Percentiles rank a stretch among this genome's conserved stretches.
These are phyloP conservation scores for Macquaria ambigua DNA, from an alignment of 2,113 vertebrate species.

Conservation along the genomic window DNA sequence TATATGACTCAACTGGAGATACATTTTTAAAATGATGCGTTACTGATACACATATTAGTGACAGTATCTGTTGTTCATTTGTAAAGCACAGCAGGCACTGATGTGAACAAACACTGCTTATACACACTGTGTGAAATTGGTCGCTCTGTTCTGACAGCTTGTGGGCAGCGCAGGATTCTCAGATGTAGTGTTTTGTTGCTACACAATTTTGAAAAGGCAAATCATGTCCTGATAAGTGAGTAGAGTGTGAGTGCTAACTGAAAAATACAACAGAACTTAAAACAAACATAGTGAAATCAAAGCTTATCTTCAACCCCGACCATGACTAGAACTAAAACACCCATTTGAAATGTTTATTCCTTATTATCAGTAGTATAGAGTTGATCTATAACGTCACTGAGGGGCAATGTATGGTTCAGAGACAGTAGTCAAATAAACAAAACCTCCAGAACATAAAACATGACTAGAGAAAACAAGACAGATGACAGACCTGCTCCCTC, in stretches of 20 bases:
- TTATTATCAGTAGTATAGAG: not conserved
- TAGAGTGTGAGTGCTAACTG: not conserved
- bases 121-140: constrained; percentile 1
- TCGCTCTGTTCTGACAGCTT: constrained; percentile 17
- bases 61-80: constrained; percentile 17
- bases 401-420: too few species aligned
- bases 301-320: not conserved
- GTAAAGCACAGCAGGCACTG: not conserved
- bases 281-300: not conserved
- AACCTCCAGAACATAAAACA: too few species aligned
- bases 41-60: not conserved
- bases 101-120: constrained; percentile 10
- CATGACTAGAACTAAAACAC: not conserved
- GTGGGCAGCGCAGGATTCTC: not conserved
- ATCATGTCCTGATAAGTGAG: not conserved
- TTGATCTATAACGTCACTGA: not conserved
- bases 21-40: not conserved
- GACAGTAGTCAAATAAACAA: too few species aligned
- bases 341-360: not conserved
- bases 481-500: too few species aligned
- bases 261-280: not conserved
- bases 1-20: constrained; percentile 14
- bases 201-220: not conserved
- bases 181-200: not conserved
- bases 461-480: too few species aligned